phyloP scores from a whole-genome alignment of 2,888 invertebrate species.

The Zygaena filipendulae region DNA sequence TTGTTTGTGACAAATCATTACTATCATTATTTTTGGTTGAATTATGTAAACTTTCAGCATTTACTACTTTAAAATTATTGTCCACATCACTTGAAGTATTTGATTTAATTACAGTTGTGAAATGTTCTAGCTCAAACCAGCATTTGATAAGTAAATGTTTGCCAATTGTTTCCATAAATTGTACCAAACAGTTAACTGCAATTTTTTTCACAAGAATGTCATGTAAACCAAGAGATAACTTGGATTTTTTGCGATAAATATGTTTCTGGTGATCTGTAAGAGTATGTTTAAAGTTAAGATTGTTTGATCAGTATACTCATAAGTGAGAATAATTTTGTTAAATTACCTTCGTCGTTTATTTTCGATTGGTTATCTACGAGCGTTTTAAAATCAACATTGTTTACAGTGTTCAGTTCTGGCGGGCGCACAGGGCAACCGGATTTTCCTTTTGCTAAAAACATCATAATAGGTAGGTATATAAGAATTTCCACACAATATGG shows the following conservation, averaged over 20 bases:
- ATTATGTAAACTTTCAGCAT: slow-evolving; percentile 48
- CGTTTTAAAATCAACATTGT: too few relatives aligned
- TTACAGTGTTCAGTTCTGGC: slow-evolving; percentile 47
- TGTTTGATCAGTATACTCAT: too few relatives aligned
- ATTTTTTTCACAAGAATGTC: slow-evolving; percentile 83
- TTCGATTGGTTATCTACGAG: too few relatives aligned
- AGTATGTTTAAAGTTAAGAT: slow-evolving; percentile 10
- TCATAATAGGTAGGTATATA: slow-evolving; percentile 10
- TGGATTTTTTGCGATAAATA: slow-evolving; percentile 63
- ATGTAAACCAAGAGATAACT: slow-evolving; percentile 77
- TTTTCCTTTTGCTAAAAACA: slow-evolving; percentile 55
- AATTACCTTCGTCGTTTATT: too few relatives aligned
- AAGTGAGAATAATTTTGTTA: too few relatives aligned
- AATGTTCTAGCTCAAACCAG: slow-evolving; percentile 80
- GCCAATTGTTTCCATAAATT: slow-evolving; percentile 84
- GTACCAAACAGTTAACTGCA: slow-evolving; percentile 85
- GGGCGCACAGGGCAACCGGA: slow-evolving; percentile 59
- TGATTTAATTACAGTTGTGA: slow-evolving; percentile 40
- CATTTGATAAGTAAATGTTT: slow-evolving; percentile 75
- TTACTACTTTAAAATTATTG: slow-evolving; percentile 31
- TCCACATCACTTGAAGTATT: slow-evolving; percentile 23
- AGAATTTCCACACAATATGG: too few relatives aligned
- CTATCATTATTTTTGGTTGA: too few relatives aligned
- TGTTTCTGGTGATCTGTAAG: slow-evolving; percentile 40
- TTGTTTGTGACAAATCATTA: slow-evolving; percentile 21